Conservation (phyloP, 92 coral and sea anemone genomes). For the Phenganax stokvisi region DNA sequence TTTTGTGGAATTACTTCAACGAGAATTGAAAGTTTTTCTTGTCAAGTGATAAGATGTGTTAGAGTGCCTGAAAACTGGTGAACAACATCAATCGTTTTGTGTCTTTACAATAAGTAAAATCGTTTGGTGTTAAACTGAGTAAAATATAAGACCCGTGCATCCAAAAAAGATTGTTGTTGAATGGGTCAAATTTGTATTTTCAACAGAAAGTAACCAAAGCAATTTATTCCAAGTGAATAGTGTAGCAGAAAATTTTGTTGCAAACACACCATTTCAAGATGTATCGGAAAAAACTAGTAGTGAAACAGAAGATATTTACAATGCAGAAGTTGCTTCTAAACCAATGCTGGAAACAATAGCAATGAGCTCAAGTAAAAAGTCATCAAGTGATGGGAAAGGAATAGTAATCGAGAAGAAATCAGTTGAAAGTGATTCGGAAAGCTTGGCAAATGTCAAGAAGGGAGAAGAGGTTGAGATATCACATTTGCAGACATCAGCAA, state of each 20-base stretch:
- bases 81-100: too few relatives aligned
- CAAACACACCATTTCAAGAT: background rate
- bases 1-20: too few relatives aligned
- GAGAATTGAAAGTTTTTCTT: too few relatives aligned
- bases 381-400: too few relatives aligned
- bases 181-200: background rate
- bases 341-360: too few relatives aligned
- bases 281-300: background rate
- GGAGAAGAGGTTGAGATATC: background rate
- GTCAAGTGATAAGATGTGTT: too few relatives aligned
- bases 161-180: background rate
- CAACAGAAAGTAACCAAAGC: background rate
- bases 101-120: too few relatives aligned
- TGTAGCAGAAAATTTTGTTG: background rate
- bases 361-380: too few relatives aligned
- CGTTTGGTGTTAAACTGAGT: background rate
- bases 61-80: too few relatives aligned
- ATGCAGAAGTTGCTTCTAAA: too few relatives aligned
- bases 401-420: too few relatives aligned
- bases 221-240: background rate
- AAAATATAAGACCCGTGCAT: background rate
- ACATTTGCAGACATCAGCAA: background rate
- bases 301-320: background rate
- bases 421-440: too few relatives aligned
- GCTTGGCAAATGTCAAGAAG: background rate